Percentiles rank a stretch among this genome's conserved stretches.
phyloP scores from a whole-genome alignment of 2,113 vertebrate species.

The Actenoides hombroni region DNA sequence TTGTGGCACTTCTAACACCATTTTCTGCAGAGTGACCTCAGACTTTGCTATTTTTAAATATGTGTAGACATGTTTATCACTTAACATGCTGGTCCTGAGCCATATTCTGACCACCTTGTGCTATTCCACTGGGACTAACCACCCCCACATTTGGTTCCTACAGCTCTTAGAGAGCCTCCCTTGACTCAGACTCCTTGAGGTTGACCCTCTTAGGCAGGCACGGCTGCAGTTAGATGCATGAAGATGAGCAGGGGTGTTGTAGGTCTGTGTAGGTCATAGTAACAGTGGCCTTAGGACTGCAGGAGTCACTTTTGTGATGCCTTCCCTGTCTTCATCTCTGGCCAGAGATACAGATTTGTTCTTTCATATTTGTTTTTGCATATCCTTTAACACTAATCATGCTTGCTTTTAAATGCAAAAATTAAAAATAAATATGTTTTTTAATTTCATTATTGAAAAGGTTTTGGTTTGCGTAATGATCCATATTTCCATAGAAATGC shows the following conservation, averaged over 20 bases:
- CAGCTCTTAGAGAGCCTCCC: neutral
- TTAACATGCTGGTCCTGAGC: neutral
- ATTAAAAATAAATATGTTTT: neutral
- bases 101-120: neutral
- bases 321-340: neutral
- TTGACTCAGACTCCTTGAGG: neutral
- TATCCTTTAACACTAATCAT: neutral
- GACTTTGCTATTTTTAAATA: neutral
- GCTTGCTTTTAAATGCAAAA: neutral
- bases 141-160: neutral
- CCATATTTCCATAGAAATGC: neutral
- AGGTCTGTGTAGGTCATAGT: neutral
- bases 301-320: neutral
- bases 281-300: neutral
- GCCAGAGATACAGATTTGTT: neutral
- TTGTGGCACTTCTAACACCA: neutral
- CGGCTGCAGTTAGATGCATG: neutral
- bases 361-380: neutral
- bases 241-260: neutral
- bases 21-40: constrained; percentile 4
- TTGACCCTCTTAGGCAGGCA: neutral
- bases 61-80: neutral
- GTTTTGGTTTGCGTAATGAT: neutral
- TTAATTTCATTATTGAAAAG: neutral
- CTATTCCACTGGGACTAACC: neutral